These are phyloP conservation scores for Pygoscelis antarcticus DNA, from an alignment of 2,113 vertebrate species.

Conservation along the genomic window DNA sequence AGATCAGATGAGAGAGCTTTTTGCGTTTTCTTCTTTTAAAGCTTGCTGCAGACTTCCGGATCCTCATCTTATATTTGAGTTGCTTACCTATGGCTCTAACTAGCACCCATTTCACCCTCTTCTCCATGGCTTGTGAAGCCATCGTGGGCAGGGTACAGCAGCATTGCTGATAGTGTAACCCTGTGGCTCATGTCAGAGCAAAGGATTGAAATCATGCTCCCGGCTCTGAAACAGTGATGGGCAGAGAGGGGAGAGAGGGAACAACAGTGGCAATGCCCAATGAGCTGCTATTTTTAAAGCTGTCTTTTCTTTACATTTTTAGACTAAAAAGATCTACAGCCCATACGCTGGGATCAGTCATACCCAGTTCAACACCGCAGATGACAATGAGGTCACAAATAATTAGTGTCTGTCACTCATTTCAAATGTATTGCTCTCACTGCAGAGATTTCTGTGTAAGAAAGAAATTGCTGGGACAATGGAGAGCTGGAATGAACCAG, in stretches of 20 bases:
- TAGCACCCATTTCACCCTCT: not conserved
- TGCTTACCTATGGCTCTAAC: not conserved
- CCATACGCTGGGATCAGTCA: not conserved
- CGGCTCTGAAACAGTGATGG: not conserved
- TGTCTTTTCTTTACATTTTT: not conserved
- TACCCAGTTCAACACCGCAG: not conserved
- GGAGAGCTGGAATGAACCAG: not conserved
- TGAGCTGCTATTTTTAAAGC: not conserved
- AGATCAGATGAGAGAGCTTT: not conserved
- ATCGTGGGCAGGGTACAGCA: not conserved
- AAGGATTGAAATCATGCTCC: not conserved
- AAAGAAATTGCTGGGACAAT: not conserved
- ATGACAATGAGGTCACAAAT: conserved; percentile 58
- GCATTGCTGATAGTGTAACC: not conserved
- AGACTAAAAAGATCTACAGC: not conserved
- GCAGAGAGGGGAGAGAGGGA: not conserved
- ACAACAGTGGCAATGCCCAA: not conserved
- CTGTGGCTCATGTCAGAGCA: not conserved
- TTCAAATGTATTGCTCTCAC: conserved; percentile 24
- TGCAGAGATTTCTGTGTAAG: conserved; percentile 15
- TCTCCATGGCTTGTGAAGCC: not conserved
- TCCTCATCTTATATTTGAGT: not conserved
- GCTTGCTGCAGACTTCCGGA: not conserved
- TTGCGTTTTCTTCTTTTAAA: not conserved
- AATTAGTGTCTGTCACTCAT: conserved; percentile 46